These are phyloP conservation scores for Nettapus auritus DNA, from an alignment of 2,113 vertebrate genomes.

Conservation along the genomic window DNA sequence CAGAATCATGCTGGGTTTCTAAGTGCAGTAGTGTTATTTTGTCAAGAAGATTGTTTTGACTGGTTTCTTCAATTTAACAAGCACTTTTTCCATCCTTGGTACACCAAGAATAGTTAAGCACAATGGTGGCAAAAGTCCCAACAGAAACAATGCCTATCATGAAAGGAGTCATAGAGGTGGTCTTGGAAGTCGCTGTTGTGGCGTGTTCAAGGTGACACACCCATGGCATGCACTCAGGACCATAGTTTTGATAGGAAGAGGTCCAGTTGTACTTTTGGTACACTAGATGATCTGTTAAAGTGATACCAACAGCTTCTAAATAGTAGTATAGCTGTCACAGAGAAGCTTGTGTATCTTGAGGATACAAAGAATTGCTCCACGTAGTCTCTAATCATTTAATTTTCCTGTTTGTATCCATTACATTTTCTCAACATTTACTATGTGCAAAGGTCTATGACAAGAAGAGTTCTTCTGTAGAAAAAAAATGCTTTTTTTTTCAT, in stretches of 20 bases:
- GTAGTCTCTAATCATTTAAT: background rate
- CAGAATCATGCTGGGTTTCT: background rate
- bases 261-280: background rate
- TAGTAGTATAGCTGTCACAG: background rate
- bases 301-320: background rate
- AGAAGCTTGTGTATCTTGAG: background rate
- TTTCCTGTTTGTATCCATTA: background rate
- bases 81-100: slow-evolving; percentile 22
- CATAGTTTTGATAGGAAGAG: slow-evolving; percentile 8
- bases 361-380: background rate
- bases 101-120: slow-evolving; percentile 12
- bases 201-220: slow-evolving; percentile 2
- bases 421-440: background rate
- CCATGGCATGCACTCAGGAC: background rate
- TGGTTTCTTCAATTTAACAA: background rate
- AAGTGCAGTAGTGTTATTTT: slow-evolving; percentile 28
- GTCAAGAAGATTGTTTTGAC: slow-evolving; percentile 59
- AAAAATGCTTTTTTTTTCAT: too few relatives aligned
- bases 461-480: background rate
- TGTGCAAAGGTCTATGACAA: background rate
- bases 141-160: slow-evolving; percentile 21
- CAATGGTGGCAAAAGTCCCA: slow-evolving; percentile 63
- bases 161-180: slow-evolving; percentile 23
- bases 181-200: background rate
- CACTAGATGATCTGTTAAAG: background rate